Percentiles rank a stretch among this genome's conserved stretches.
These are phyloP conservation scores for Gambelia wislizenii DNA, from an alignment of 2,797 vertebrate species.

Conservation along the genomic window DNA sequence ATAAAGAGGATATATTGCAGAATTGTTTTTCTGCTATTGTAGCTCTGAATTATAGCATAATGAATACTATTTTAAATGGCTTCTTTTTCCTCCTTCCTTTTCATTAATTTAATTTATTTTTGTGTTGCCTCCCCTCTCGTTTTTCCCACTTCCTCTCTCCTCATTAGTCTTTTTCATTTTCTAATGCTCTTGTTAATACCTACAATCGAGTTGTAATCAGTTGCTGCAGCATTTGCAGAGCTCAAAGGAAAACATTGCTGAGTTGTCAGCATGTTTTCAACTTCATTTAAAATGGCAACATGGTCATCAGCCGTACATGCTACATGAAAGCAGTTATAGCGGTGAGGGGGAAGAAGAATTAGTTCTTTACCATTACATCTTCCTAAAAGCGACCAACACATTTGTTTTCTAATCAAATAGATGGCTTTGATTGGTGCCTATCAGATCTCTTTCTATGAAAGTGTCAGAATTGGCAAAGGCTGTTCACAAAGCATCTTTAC, in stretches of 20 bases:
- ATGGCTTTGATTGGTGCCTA: constrained; percentile 43
- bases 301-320: constrained; percentile 67
- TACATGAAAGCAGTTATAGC: constrained; percentile 26
- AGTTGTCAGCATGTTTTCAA: constrained; percentile 73
- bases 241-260: constrained; percentile 69
- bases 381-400: constrained; percentile 40
- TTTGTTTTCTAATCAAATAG: constrained; percentile 46
- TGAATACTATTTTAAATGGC: background rate
- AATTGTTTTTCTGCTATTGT: constrained; percentile 46
- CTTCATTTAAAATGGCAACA: constrained; percentile 75
- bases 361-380: constrained; percentile 52
- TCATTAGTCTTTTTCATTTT: constrained; percentile 60
- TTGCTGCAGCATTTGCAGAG: constrained; percentile 66
- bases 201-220: constrained; percentile 67
- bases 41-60: constrained; percentile 38
- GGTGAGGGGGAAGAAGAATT: constrained; percentile 25
- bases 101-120: constrained; percentile 57
- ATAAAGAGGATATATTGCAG: background rate
- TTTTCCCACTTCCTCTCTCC: constrained; percentile 34
- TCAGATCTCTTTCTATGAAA: background rate
- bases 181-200: constrained; percentile 61
- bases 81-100: constrained; percentile 45
- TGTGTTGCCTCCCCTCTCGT: constrained; percentile 21
- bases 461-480: constrained; percentile 2
- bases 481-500: background rate